These are phyloP conservation scores for Lithophane semibrunnea DNA, from an alignment of 2,888 invertebrate genomes.

Conservation along the genomic window DNA sequence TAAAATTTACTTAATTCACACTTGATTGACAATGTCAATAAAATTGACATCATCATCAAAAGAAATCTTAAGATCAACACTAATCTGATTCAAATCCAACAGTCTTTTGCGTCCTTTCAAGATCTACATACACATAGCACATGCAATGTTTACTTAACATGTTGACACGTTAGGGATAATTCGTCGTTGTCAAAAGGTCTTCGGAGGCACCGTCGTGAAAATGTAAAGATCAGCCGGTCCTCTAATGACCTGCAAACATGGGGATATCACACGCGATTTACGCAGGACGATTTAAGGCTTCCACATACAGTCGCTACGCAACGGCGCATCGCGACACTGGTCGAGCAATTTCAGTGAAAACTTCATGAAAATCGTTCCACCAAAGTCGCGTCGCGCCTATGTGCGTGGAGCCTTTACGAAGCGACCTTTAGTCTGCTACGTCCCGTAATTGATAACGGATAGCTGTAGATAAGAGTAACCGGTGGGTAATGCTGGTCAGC, in stretches of 20 bases:
- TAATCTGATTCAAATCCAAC: constrained; percentile 25
- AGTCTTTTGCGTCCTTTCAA: constrained; percentile 35
- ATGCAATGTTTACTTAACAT: constrained; percentile 56
- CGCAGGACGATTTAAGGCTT: constrained; percentile 65
- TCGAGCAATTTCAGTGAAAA: not conserved
- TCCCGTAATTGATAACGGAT: constrained; percentile 76
- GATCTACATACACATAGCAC: constrained; percentile 56
- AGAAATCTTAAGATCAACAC: constrained; percentile 32
- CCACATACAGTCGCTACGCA: not conserved
- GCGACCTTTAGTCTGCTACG: constrained; percentile 63
- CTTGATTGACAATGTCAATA: constrained; percentile 8
- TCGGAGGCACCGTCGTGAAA: constrained; percentile 67
- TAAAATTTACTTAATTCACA: not conserved
- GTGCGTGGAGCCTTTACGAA: constrained; percentile 56
- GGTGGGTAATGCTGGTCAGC: constrained; percentile 36
- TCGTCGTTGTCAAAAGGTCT: constrained; percentile 69
- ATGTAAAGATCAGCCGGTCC: constrained; percentile 69
- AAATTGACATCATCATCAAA: constrained; percentile 12
- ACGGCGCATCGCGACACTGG: too few species aligned
- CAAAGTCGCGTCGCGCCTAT: not conserved
- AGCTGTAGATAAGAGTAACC: constrained; percentile 61
- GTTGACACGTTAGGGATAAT: constrained; percentile 71
- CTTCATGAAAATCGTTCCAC: not conserved
- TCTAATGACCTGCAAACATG: constrained; percentile 84
- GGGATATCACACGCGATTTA: constrained; percentile 76